Evolutionary conservation across 2,797 vertebrate species (phyloP).

Genomic region (Nothura maculosa): DNA sequence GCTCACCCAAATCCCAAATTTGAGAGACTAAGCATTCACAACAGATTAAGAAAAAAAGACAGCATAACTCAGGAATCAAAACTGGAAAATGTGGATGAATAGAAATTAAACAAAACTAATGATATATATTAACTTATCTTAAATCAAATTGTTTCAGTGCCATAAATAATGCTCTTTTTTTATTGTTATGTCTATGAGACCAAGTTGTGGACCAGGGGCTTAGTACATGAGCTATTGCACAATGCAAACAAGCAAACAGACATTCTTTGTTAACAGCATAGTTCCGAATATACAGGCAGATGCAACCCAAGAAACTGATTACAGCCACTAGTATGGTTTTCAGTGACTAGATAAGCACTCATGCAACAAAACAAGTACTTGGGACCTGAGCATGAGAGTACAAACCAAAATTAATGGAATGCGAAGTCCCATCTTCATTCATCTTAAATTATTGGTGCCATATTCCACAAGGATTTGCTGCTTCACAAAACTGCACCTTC

Average conservation of each 20-base stretch:
- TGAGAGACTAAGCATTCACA: background rate
- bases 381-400: background rate
- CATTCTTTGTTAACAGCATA: background rate
- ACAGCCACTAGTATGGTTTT: background rate
- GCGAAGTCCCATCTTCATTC: background rate
- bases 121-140: background rate
- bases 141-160: background rate
- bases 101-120: background rate
- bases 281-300: background rate
- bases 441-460: background rate
- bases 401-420: background rate
- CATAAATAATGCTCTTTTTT: background rate
- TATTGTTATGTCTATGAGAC: background rate
- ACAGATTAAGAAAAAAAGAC: background rate
- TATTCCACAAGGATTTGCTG: background rate
- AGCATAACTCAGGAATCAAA: background rate
- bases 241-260: background rate
- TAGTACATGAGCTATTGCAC: fast-evolving
- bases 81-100: background rate
- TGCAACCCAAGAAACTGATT: background rate
- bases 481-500: background rate
- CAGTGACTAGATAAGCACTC: background rate
- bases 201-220: background rate
- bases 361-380: background rate
- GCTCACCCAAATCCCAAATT: background rate